Percentiles rank a stretch among this genome's conserved stretches.
phyloP scores from a whole-genome alignment of 2,113 vertebrate species.

The Platysternon megacephalum region DNA sequence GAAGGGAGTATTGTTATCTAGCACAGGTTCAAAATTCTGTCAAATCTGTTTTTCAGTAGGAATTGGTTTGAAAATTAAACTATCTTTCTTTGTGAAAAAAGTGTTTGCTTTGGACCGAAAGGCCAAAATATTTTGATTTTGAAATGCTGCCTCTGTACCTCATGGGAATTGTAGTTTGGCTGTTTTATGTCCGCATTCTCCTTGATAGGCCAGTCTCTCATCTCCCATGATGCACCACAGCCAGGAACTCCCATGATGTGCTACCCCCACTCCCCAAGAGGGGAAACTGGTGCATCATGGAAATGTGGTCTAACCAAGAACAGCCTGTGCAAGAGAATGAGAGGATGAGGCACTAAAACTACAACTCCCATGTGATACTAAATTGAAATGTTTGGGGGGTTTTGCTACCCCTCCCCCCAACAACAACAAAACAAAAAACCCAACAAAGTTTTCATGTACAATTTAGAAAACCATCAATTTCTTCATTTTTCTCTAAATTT shows the following conservation, averaged over 20 bases:
- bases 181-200: background rate
- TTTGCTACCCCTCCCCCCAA: too few relatives aligned
- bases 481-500: background rate
- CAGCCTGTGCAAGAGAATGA: too few relatives aligned
- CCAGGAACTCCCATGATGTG: background rate
- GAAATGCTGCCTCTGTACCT: background rate
- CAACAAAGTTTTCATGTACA: background rate
- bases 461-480: too few relatives aligned
- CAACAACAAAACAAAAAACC: background rate
- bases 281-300: background rate
- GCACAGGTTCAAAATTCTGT: background rate
- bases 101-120: background rate
- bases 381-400: background rate
- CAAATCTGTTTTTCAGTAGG: background rate
- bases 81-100: background rate
- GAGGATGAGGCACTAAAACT: too few relatives aligned
- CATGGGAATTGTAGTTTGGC: background rate
- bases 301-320: background rate
- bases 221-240: background rate
- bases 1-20: fast-evolving
- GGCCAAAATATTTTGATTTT: background rate
- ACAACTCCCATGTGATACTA: too few relatives aligned
- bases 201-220: background rate
- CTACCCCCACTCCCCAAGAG: background rate
- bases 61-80: background rate